Evolutionary conservation across 1,140 invertebrate genomes (phyloP).

Genomic region (Cataglyphis hispanica): DNA sequence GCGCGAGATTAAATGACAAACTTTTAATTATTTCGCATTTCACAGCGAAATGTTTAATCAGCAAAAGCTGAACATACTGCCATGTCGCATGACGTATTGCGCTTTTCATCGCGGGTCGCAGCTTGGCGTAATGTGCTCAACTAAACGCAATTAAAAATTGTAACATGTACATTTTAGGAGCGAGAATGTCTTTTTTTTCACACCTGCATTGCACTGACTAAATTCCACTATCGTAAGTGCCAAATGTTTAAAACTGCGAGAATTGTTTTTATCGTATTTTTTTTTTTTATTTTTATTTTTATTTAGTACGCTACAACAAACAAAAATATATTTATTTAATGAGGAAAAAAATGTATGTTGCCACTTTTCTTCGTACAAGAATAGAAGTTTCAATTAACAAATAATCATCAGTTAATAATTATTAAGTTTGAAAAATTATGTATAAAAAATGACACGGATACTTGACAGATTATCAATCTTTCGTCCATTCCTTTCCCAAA

Average conservation of each 20-base stretch:
- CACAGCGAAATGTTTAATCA: conserved; percentile 70
- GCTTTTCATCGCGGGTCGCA: conserved; percentile 69
- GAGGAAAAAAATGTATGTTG: background rate
- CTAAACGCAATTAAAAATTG: conserved; percentile 69
- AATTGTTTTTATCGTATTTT: conserved; percentile 29
- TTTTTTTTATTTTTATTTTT: background rate
- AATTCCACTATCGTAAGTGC: conserved; percentile 28
- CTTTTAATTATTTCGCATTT: conserved; percentile 74
- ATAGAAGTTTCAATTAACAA: background rate
- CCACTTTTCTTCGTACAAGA: background rate
- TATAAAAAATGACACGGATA: background rate
- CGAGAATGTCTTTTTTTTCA: conserved; percentile 15
- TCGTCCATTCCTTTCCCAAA: background rate
- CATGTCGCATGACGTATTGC: conserved; percentile 53
- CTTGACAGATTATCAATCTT: background rate
- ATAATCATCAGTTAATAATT: background rate
- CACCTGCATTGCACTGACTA: background rate
- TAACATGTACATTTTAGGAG: conserved; percentile 45
- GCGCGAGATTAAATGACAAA: conserved; percentile 67
- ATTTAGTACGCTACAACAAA: background rate
- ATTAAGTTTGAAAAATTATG: background rate
- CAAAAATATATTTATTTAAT: conserved; percentile 10
- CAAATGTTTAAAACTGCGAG: background rate
- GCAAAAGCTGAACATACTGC: conserved; percentile 53
- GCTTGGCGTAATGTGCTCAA: conserved; percentile 71